Percentiles rank a stretch among this genome's conserved stretches.
Evolutionary conservation across 2,113 vertebrate genomes (phyloP).

Genomic region (Campylorhamphus procurvoides): DNA sequence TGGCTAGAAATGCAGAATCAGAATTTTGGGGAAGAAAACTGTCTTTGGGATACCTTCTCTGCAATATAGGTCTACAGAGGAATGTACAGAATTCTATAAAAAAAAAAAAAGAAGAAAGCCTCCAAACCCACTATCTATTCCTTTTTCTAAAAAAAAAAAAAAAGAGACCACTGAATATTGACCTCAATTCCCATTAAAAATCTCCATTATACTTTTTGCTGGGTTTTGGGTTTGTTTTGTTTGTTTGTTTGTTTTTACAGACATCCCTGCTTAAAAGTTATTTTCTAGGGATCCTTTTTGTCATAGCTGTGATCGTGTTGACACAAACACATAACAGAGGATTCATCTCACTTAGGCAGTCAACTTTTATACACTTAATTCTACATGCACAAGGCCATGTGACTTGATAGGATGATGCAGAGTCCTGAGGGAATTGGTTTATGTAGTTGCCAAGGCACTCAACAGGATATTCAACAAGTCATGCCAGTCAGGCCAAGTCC

Average conservation of each 20-base stretch:
- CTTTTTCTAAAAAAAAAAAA: not conserved
- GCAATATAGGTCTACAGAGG: not conserved
- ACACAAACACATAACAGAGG: not conserved
- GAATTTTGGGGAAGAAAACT: not conserved
- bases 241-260: not conserved
- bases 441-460: not conserved
- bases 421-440: not conserved
- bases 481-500: not conserved
- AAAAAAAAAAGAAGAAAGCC: not conserved
- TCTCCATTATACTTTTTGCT: accelerated
- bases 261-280: accelerated
- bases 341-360: not conserved
- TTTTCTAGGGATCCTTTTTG: not conserved
- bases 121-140: not conserved
- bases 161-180: not conserved
- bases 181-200: not conserved
- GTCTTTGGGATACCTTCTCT: not conserved
- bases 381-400: not conserved
- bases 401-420: not conserved
- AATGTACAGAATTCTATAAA: not conserved
- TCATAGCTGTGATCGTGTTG: not conserved
- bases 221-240: too few species aligned
- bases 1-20: not conserved
- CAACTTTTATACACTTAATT: not conserved
- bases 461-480: not conserved